Evolutionary conservation across 1,140 invertebrate species (phyloP).

Genomic region (Papilio glaucus): DNA sequence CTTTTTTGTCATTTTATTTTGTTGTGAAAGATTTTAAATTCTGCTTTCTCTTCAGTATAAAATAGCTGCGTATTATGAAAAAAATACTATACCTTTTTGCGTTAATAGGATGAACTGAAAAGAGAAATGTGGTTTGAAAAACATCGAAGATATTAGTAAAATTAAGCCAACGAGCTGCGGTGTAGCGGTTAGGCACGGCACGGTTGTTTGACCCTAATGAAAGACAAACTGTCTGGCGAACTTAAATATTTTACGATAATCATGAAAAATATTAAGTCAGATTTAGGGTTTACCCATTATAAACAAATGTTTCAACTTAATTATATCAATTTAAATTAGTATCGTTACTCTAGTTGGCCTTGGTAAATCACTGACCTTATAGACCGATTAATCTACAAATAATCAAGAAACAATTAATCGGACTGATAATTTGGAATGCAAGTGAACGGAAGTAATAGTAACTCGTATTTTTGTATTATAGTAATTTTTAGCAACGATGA

Average conservation of each 20-base stretch:
- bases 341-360: neutral
- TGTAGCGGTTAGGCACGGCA: too few species aligned
- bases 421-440: slow-evolving; percentile 8
- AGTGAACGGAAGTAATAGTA: slow-evolving; percentile 6
- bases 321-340: neutral
- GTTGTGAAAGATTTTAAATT: slow-evolving; percentile 36
- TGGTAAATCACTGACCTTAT: slow-evolving; percentile 30
- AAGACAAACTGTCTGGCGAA: too few species aligned
- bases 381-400: slow-evolving; percentile 1
- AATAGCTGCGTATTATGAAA: neutral
- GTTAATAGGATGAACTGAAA: too few species aligned
- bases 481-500: too few species aligned
- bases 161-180: too few species aligned
- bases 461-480: neutral
- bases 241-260: neutral
- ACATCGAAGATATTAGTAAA: neutral
- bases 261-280: too few species aligned
- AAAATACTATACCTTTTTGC: neutral
- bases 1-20: slow-evolving; percentile 59
- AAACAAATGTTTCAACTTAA: neutral
- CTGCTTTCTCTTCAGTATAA: neutral
- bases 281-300: too few species aligned
- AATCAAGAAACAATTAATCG: slow-evolving; percentile 22
- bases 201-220: too few species aligned
- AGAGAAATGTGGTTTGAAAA: too few species aligned